phyloP scores from a whole-genome alignment of 2,113 vertebrate species.

The Ivindomyrus marchei region DNA sequence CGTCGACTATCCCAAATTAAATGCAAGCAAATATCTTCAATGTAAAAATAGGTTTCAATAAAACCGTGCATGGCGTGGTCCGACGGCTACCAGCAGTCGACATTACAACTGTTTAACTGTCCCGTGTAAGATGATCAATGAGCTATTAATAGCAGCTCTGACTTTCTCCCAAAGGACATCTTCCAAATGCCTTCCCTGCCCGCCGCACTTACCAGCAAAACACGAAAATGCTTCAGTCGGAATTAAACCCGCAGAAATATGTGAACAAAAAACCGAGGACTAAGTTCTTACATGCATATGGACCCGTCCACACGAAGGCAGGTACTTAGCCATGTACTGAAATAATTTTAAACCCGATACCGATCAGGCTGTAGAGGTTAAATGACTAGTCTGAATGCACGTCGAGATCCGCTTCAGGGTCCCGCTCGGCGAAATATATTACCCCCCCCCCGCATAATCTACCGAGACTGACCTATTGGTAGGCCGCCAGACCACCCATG shows the following conservation, averaged over 20 bases:
- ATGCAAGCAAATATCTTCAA: background rate
- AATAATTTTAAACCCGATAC: background rate
- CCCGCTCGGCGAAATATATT: background rate
- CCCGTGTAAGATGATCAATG: conserved; percentile 38
- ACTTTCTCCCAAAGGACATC: conserved; percentile 66
- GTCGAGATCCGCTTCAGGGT: background rate
- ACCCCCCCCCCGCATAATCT: background rate
- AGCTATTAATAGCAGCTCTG: conserved; percentile 56
- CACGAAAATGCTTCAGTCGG: background rate
- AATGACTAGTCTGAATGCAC: background rate
- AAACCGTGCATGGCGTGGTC: background rate
- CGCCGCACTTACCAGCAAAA: background rate
- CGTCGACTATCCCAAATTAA: background rate
- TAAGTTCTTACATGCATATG: background rate
- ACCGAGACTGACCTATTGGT: background rate
- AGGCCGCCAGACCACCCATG: background rate
- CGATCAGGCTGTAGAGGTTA: background rate
- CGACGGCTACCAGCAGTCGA: background rate
- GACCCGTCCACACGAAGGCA: background rate
- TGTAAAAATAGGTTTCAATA: background rate
- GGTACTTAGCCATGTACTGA: background rate
- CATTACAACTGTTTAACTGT: background rate
- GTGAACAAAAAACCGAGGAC: background rate
- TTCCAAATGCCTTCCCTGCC: background rate
- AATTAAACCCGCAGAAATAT: background rate